Evolutionary conservation across 2,888 invertebrate species (phyloP).

Genomic region (Helobdella robusta): DNA sequence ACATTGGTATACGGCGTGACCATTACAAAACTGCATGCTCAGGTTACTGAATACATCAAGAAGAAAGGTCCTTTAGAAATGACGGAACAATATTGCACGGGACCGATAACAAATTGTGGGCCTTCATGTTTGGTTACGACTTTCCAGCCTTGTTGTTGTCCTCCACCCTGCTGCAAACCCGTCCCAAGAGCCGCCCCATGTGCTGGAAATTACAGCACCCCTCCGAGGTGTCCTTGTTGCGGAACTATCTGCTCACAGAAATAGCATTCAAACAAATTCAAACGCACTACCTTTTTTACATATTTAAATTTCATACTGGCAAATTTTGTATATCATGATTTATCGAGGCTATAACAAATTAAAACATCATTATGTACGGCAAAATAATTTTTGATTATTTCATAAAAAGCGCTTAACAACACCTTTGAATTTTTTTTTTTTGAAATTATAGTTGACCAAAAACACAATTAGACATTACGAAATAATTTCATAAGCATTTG

Average conservation of each 20-base stretch:
- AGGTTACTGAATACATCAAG: slow-evolving; percentile 20
- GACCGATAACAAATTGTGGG: slow-evolving; percentile 19
- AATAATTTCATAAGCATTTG: no score
- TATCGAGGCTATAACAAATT: background rate
- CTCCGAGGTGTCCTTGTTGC: slow-evolving; percentile 19
- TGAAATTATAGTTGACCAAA: no score
- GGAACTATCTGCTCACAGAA: slow-evolving; percentile 13
- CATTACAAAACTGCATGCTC: no score
- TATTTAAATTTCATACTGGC: no score
- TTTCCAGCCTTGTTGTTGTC: slow-evolving; percentile 13
- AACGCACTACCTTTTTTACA: background rate
- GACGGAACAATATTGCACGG: slow-evolving; percentile 19
- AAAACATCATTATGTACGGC: background rate
- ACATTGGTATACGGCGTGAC: no score
- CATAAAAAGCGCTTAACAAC: background rate
- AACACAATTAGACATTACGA: no score
- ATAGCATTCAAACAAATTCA: background rate
- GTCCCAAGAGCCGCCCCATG: slow-evolving; percentile 5
- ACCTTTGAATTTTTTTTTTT: no score
- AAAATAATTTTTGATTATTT: background rate
- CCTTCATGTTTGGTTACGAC: slow-evolving; percentile 16
- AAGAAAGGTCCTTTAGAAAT: slow-evolving; percentile 18
- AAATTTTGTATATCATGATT: no score
- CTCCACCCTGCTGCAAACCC: slow-evolving; percentile 15
- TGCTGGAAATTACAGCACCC: background rate